Evolutionary conservation across 2,888 invertebrate genomes (phyloP).

Genomic region (Scrobipalpa atriplicella): DNA sequence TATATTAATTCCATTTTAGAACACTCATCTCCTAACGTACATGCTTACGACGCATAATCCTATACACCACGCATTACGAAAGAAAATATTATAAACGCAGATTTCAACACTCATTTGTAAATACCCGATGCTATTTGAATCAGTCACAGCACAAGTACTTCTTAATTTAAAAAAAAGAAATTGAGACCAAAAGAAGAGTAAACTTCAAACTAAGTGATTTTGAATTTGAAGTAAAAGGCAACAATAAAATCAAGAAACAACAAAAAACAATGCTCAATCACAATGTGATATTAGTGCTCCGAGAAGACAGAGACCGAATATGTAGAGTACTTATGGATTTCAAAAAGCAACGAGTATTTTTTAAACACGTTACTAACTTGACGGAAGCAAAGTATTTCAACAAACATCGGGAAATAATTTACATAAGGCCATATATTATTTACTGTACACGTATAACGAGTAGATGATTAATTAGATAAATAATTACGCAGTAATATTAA

Average conservation of each 20-base stretch:
- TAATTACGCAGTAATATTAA: constrained; percentile 77
- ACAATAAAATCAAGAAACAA: too few relatives aligned
- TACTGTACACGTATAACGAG: constrained; percentile 81
- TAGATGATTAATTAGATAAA: constrained; percentile 79
- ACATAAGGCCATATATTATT: constrained; percentile 81
- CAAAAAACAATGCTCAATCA: too few relatives aligned
- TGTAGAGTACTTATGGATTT: background rate
- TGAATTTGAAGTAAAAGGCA: too few relatives aligned
- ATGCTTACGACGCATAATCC: constrained; percentile 60
- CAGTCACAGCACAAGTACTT: background rate
- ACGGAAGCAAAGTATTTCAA: constrained; percentile 70
- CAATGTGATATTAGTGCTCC: too few relatives aligned
- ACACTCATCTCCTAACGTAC: constrained; percentile 74
- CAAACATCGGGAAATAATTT: constrained; percentile 72
- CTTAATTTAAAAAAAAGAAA: background rate
- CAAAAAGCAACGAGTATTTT: constrained; percentile 39
- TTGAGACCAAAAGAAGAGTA: too few relatives aligned
- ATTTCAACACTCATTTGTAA: constrained; percentile 48
- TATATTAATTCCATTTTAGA: constrained; percentile 67
- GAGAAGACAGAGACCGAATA: too few relatives aligned
- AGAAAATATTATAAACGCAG: constrained; percentile 46
- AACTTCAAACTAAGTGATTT: too few relatives aligned
- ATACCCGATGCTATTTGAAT: background rate
- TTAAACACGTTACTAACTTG: constrained; percentile 60
- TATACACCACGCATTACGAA: constrained; percentile 65